Conservation (phyloP, 2,888 invertebrate species). For the Chymomyza caudatula region DNA sequence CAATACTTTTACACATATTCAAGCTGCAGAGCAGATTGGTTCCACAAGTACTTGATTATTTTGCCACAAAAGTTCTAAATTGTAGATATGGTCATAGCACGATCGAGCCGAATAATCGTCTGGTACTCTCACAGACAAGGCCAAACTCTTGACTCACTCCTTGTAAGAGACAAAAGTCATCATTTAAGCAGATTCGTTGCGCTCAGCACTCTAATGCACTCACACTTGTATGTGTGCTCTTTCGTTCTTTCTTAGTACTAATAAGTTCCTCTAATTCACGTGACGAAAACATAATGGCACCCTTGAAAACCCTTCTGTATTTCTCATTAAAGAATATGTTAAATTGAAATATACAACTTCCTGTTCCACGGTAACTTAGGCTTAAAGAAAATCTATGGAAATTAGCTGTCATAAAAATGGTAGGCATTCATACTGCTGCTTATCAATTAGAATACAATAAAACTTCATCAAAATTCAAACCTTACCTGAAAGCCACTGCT, state of each 20-base stretch:
- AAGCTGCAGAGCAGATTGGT: neutral
- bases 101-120: no score
- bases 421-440: slow-evolving; percentile 29
- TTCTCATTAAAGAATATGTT: neutral
- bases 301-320: neutral
- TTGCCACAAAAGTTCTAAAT: neutral
- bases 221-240: neutral
- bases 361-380: neutral
- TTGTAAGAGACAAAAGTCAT: no score
- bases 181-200: no score
- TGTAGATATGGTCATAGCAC: neutral
- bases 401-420: slow-evolving; percentile 38
- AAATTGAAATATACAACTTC: neutral
- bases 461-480: slow-evolving; percentile 43
- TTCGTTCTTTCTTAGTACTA: neutral
- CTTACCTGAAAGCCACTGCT: neutral
- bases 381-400: slow-evolving; percentile 14
- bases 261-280: neutral
- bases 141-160: no score
- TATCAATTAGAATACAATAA: slow-evolving; percentile 60
- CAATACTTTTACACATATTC: slow-evolving; percentile 26
- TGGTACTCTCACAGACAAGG: no score
- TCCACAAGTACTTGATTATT: neutral
- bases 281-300: neutral
- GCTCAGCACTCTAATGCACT: no score